Base-by-base conservation (phyloP, 2,797 vertebrate species). In the Trematomus bernacchii region DNA sequence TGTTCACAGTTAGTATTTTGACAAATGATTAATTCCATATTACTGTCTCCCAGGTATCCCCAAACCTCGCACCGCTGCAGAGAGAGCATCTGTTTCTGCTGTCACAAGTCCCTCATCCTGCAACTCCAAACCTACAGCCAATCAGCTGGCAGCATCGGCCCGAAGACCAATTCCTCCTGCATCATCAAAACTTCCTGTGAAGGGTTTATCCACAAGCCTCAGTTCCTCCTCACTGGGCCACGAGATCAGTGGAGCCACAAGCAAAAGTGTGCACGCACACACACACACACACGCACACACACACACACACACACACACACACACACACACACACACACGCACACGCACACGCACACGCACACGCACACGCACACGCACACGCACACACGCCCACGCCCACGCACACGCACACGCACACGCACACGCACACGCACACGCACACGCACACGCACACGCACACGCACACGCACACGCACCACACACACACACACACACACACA, bases 131-230 rank as follows among this genome's bases (percentile, higher is more conserved):
- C 42, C 77, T 3, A 6, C 79, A 81, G 85, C 86, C 83, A 76
- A 83, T 91, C 86, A 46, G 81, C 81, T 69, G 50, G 43, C 72
- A 2, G 73, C 73, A 4, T 18, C 4, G 1, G 27, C 57, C 0
- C 77, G 70, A 8, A 78, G 79, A 50, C 54, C 84, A 7, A 71
- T 1, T 1, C 9, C 88, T 0, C 4, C 88, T 16, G 61, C 88
- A 6, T 82, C 82, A 55, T 96, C 95, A 42, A 96, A 95, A 90
- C 94, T 96, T 82, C 96, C 97, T 57, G 83, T 96, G 14, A 96
- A 94, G 71, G 89, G 91, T 46, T 78, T 93, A 72, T 70, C 93
- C 70, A 91, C 91, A 83, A 94, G 90, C 73, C 86, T 91, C 55
- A 96, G 94, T 62, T 71, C 93, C 54, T 96, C 95, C 0, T 94